phyloP scores from a whole-genome alignment of 2,797 vertebrate species.

The Xenentodon cancila region DNA sequence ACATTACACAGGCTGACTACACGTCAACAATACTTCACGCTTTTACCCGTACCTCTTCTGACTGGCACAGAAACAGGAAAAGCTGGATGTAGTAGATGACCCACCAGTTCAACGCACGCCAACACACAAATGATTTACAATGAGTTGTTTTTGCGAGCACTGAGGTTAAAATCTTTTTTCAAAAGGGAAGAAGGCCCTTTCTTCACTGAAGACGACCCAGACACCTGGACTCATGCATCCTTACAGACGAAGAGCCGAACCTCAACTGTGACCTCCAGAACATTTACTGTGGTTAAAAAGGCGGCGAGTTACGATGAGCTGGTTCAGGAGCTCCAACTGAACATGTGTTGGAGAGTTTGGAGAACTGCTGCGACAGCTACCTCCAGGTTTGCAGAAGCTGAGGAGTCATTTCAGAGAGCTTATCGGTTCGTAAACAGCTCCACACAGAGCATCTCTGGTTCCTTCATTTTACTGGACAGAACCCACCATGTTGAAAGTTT shows the following conservation, averaged over 20 bases:
- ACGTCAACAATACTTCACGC: constrained; percentile 4
- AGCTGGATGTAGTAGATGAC: constrained; percentile 20
- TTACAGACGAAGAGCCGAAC: not conserved
- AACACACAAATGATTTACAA: constrained; percentile 39
- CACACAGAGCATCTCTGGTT: too few relatives aligned
- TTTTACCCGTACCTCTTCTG: constrained; percentile 1
- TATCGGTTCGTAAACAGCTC: too few relatives aligned
- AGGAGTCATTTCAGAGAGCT: too few relatives aligned
- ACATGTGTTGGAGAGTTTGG: too few relatives aligned
- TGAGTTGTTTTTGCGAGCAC: constrained; percentile 22
- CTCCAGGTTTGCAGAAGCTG: too few relatives aligned
- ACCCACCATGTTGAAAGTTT: too few relatives aligned
- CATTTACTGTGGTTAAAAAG: too few relatives aligned
- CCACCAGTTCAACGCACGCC: constrained; percentile 9
- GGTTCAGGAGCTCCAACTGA: too few relatives aligned
- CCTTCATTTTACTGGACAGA: too few relatives aligned
- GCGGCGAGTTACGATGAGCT: too few relatives aligned
- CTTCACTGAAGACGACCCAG: constrained; percentile 7
- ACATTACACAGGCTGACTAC: constrained; percentile 2
- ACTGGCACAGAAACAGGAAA: constrained; percentile 40
- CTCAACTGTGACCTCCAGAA: not conserved
- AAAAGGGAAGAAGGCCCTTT: constrained; percentile 45
- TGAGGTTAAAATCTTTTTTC: constrained; percentile 35
- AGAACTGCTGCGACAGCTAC: too few relatives aligned
- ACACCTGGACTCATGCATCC: constrained; percentile 14